Evolutionary conservation across 2,797 vertebrate genomes (phyloP).

Genomic region (Smutsia temminckii): DNA sequence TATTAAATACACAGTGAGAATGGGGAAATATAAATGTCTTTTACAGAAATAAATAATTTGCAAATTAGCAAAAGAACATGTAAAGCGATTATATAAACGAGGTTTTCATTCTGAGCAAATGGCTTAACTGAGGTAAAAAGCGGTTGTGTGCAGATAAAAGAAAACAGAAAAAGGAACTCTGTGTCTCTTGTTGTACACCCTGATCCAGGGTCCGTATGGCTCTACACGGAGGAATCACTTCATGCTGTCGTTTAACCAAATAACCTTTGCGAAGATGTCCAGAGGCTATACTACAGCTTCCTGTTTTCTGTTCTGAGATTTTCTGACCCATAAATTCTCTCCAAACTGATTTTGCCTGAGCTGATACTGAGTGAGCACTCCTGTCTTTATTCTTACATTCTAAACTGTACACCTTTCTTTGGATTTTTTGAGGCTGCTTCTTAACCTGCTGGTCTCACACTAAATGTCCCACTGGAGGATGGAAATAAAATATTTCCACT

Average conservation of each 20-base stretch:
- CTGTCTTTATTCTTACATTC: not conserved
- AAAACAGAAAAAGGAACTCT: slow-evolving; percentile 27
- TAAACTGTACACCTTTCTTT: not conserved
- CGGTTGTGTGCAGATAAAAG: slow-evolving; percentile 19
- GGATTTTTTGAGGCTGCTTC: not conserved
- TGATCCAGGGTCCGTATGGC: not conserved
- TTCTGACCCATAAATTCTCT: slow-evolving; percentile 16
- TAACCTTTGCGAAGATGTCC: not conserved
- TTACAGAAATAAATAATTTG: slow-evolving; percentile 40
- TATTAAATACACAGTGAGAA: slow-evolving; percentile 4
- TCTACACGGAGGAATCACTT: slow-evolving; percentile 38
- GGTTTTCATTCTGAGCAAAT: slow-evolving; percentile 49
- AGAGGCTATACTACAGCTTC: not conserved
- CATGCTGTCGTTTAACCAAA: slow-evolving; percentile 36
- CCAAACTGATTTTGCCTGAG: not conserved
- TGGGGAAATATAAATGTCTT: slow-evolving; percentile 28
- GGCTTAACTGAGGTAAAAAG: slow-evolving; percentile 26
- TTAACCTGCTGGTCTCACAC: slow-evolving; percentile 5
- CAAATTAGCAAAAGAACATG: slow-evolving; percentile 7
- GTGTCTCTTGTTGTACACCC: not conserved
- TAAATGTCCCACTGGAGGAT: not conserved
- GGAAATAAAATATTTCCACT: slow-evolving; percentile 43
- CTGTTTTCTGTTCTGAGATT: not conserved
- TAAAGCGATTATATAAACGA: slow-evolving; percentile 22
- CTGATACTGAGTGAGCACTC: not conserved